Base-by-base conservation (phyloP, 2,113 vertebrate species). In the Morone chrysops region DNA sequence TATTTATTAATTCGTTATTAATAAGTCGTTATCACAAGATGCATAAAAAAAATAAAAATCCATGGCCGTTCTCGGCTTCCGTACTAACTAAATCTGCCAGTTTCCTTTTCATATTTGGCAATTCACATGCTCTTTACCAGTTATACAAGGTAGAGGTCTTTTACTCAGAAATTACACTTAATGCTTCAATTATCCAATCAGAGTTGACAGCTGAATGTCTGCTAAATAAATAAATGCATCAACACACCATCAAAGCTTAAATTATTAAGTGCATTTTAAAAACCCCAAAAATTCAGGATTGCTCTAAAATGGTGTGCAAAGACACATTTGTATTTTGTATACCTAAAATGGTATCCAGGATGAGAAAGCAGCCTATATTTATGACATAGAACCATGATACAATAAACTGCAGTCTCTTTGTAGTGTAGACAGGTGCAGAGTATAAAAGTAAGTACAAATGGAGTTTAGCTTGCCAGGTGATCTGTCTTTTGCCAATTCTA, bases 401-500 rank as follows among this genome's bases (percentile, higher is more conserved):
- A 80, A 50, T 36, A 40, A 68, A 56, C 38, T 57, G 40, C 47
- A 17, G 61, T 6, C 45, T 78, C 53, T 74, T 63, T 75, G 48
- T 66, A 47, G 56, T 20, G 31, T 14, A 66, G 48, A 73, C 75
- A 82, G 74, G 67, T 72, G 67, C 66, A 79, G 25, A n/a, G 47
- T 77, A 18, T 65, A 74, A 50, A 72, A 48, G 20, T 14, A 54
- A 56, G 60, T 63, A 69, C 8, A 5, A 60, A 61, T 66, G 40
- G 80, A 66, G 62, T 54, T 63, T 8, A 5, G 41, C 70, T 82
- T 81, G 67, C 71, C 81, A 74, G 82, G 81, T 62, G 69, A 87
- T 90, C 54, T 57, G 82, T 87, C 84, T 89, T 84, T 68, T 70
- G 67, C 71, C 71, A 80, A 70, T 76, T 83, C 16, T 13, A 67